A percentile compares a stretch with the other conserved stretches of the same genome.
Conservation (phyloP, 2,888 invertebrate genomes). For the Drosophila fulvimacula region DNA sequence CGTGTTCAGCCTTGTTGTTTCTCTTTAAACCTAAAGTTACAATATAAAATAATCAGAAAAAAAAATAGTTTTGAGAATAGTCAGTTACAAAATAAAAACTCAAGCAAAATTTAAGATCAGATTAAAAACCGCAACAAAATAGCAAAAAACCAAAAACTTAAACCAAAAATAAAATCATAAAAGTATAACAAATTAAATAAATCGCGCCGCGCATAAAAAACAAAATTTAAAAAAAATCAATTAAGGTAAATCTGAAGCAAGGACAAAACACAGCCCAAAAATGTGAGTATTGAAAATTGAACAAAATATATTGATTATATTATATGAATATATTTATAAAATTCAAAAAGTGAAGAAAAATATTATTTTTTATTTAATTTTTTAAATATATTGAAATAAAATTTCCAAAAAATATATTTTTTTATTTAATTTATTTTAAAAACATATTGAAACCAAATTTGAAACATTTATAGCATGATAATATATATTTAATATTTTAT, state of each 20-base stretch:
- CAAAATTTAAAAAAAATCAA: background rate
- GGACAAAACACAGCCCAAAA: slow-evolving; percentile 15
- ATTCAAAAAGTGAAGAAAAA: background rate
- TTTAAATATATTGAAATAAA: too few relatives aligned
- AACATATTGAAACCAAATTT: too few relatives aligned
- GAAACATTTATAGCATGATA: too few relatives aligned
- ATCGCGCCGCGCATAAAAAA: slow-evolving; percentile 13
- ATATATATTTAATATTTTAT: too few relatives aligned
- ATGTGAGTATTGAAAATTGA: slow-evolving; percentile 32
- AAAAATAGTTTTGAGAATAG: slow-evolving; percentile 8
- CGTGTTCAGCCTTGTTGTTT: slow-evolving; percentile 18
- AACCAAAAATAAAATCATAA: background rate
- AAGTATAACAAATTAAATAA: background rate
- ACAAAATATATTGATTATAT: background rate
- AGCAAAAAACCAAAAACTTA: slow-evolving; percentile 4
- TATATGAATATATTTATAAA: background rate
- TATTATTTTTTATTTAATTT: background rate
- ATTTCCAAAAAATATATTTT: too few relatives aligned
- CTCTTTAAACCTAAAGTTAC: background rate
- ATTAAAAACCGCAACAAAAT: background rate
- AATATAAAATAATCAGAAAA: background rate
- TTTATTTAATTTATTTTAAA: too few relatives aligned
- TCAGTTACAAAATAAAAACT: background rate
- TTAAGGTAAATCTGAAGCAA: slow-evolving; percentile 4
- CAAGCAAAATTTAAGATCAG: slow-evolving; percentile 3